A percentile compares a stretch with the other conserved stretches of the same genome.
Conservation (phyloP, 2,113 vertebrate species). For the Parotia lawesii region DNA sequence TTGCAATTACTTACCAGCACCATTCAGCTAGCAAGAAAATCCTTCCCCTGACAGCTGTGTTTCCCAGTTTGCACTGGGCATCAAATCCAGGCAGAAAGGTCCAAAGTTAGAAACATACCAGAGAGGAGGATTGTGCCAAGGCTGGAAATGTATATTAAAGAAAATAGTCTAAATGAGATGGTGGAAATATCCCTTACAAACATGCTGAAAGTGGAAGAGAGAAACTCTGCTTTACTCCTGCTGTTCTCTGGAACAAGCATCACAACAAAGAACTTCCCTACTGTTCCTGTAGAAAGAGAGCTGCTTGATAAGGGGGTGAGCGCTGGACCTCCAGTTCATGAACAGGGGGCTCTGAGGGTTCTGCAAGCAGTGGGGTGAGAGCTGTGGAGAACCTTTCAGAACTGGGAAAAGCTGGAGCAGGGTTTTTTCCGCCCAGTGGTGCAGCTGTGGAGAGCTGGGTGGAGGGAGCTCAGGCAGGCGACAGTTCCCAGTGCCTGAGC, state of each 20-base stretch:
- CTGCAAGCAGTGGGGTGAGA: not conserved
- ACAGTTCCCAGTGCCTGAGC: not conserved
- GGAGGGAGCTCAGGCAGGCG: not conserved
- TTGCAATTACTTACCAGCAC: conserved; percentile 22
- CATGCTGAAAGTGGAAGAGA: not conserved
- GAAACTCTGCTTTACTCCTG: not conserved
- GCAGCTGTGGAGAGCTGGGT: not conserved
- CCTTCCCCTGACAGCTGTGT: not conserved
- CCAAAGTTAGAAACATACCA: not conserved
- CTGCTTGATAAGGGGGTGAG: not conserved
- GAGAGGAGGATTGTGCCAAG: not conserved
- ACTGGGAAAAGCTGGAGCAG: not conserved
- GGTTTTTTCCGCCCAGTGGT: not conserved
- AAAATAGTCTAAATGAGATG: not conserved
- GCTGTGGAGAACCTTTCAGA: not conserved
- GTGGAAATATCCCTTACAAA: not conserved
- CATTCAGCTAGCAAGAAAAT: not conserved
- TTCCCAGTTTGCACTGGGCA: not conserved
- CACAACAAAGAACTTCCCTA: not conserved
- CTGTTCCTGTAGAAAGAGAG: not conserved
- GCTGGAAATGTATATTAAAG: not conserved
- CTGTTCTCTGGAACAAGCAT: not conserved
- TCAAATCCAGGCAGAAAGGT: not conserved
- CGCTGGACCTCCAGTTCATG: not conserved
- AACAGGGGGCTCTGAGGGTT: not conserved